Evolutionary conservation across 2,888 invertebrate genomes (phyloP), one percentile per base, ranked within the genome.

Genomic region (Eumerus sabulonum): DNA sequence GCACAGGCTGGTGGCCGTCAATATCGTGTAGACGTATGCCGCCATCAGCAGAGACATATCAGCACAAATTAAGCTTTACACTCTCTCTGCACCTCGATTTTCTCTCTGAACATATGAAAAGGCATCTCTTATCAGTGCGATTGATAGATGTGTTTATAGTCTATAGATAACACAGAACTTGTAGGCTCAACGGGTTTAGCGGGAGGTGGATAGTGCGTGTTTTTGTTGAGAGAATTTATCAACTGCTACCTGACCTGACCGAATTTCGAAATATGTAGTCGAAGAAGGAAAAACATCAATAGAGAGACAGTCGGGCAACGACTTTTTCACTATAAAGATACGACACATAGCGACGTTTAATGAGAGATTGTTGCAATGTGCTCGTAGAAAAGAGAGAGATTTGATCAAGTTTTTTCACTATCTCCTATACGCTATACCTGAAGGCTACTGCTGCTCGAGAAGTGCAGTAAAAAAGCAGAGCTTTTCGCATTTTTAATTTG

Each of bases 171-270:
- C 9, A 14, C n/a, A 27, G 27, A 27, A 27, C 7, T n/a, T n/a
- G n/a, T n/a, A n/a, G n/a, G n/a, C n/a, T n/a, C n/a, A n/a, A n/a
- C n/a, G n/a, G 27, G 7, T 27, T 7, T 4, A 7, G 7, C 27
- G 27, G 27, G 27, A 54, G 17, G 18, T 12, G 19, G 2, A 1
- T 14, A 13, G 35, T 14, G 14, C 16, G 16, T 7, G 27, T 27
- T 2, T 27, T 27, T 27, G 27, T 27, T 14, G 44, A 53, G 48
- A 27, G 13, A 68, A 50, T 64, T 73, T 36, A 57, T 70, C 48
- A 62, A 62, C 63, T 70, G 40, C 63, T 68, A 79, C 74, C 79
- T 79, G 79, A 79, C 79, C 79, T 79, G 74, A 70, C 79, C 70
- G 70, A 79, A 74, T 74, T 79, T 79, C 50, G 42, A 74, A 74